Evolutionary conservation across 2,797 vertebrate genomes (phyloP).

Genomic region (Apogon talboti): DNA sequence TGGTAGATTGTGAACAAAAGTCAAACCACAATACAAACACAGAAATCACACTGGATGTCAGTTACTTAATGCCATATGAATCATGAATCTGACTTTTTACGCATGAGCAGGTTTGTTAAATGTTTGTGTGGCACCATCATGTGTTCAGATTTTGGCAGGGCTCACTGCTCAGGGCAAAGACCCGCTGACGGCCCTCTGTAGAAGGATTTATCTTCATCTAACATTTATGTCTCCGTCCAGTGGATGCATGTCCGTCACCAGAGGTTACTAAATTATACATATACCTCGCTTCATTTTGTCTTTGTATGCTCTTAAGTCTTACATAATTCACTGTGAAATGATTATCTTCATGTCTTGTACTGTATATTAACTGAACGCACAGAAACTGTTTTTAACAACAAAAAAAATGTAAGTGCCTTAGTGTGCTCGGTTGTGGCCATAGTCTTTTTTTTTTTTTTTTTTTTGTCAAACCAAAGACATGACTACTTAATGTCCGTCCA

Average conservation of each 20-base stretch:
- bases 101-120: neutral
- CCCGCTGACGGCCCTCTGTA: slow-evolving; percentile 16
- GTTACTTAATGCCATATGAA: too few relatives aligned
- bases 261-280: slow-evolving; percentile 31
- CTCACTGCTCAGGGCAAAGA: slow-evolving; percentile 16
- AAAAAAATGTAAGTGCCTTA: slow-evolving; percentile 77
- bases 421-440: slow-evolving; percentile 45
- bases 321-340: slow-evolving; percentile 30
- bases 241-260: slow-evolving; percentile 36
- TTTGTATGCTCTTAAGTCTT: slow-evolving; percentile 48
- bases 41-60: slow-evolving; percentile 3
- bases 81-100: too few relatives aligned
- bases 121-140: slow-evolving; percentile 16
- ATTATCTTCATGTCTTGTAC: slow-evolving; percentile 51
- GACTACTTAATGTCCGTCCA: slow-evolving; percentile 24
- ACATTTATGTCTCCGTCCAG: slow-evolving; percentile 48
- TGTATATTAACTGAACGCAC: slow-evolving; percentile 53
- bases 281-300: slow-evolving; percentile 46
- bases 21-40: neutral
- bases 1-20: slow-evolving; percentile 13
- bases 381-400: slow-evolving; percentile 53
- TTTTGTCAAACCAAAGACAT: slow-evolving; percentile 55
- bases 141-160: slow-evolving; percentile 26
- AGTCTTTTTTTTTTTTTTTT: slow-evolving; percentile 11
- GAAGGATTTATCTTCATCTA: slow-evolving; percentile 15